Conservation (phyloP, 2,113 vertebrate genomes). For the Calidris pygmaea region DNA sequence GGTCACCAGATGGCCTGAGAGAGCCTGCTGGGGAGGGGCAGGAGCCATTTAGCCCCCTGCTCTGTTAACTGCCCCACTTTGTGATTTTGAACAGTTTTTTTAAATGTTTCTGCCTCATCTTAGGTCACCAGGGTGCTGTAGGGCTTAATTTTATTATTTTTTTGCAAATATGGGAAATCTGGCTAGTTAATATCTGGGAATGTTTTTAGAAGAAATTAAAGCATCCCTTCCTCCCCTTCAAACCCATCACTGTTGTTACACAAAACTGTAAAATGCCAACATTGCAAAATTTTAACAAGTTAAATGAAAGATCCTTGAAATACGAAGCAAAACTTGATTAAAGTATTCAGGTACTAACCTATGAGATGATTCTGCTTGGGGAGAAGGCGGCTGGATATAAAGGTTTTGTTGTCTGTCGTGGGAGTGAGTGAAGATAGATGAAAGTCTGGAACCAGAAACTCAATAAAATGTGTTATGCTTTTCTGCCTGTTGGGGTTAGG, state of each 20-base stretch:
- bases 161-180: neutral
- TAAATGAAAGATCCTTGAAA: neutral
- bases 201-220: neutral
- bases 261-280: neutral
- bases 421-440: neutral
- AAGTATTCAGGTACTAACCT: neutral
- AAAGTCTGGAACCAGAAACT: neutral
- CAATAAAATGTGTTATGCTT: neutral
- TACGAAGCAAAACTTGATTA: neutral
- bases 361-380: neutral
- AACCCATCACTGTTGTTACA: neutral
- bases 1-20: neutral
- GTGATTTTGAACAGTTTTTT: neutral
- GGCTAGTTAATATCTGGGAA: neutral
- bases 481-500: neutral
- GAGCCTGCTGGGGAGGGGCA: neutral
- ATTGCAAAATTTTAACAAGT: neutral
- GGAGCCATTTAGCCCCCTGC: neutral
- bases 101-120: neutral
- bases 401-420: neutral
- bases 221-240: neutral
- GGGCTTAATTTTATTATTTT: neutral
- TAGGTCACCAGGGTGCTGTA: neutral
- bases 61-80: neutral
- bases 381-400: neutral